Percentiles rank a stretch among this genome's conserved stretches.
These are phyloP conservation scores for Herpetotheres cachinnans DNA, from an alignment of 2,113 vertebrate species.

Conservation along the genomic window DNA sequence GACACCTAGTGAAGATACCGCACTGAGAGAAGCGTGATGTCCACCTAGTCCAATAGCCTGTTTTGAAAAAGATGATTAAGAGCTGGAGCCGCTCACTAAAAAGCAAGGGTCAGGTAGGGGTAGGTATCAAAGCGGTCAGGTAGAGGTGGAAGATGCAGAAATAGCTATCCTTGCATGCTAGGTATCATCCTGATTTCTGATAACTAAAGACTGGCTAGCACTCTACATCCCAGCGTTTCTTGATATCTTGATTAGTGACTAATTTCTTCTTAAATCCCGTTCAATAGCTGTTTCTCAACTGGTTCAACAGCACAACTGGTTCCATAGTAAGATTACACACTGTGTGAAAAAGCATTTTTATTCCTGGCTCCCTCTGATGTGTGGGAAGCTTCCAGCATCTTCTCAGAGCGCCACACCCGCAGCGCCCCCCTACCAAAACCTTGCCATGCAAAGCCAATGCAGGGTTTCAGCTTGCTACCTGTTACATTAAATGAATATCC, in stretches of 20 bases:
- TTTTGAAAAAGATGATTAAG: neutral
- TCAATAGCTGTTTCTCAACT: neutral
- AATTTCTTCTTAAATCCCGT: neutral
- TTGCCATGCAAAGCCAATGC: neutral
- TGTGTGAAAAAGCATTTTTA: neutral
- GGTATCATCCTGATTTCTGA: neutral
- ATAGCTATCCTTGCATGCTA: neutral
- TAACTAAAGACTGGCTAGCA: neutral
- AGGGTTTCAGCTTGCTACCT: neutral
- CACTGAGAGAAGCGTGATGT: neutral
- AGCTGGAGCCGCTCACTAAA: neutral
- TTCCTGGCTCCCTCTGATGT: neutral
- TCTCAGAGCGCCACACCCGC: neutral
- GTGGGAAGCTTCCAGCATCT: neutral
- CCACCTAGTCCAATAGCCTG: neutral
- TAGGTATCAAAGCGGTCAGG: neutral
- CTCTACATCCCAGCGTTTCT: neutral
- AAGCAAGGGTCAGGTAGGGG: neutral
- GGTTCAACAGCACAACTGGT: neutral
- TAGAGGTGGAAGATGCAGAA: neutral
- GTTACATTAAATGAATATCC: neutral
- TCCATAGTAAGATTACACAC: neutral
- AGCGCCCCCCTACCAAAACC: neutral
- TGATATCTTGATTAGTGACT: neutral
- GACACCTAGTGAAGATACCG: neutral